These are phyloP conservation scores for Diarsia brunnea DNA, from an alignment of 2,888 invertebrate genomes.

Conservation along the genomic window DNA sequence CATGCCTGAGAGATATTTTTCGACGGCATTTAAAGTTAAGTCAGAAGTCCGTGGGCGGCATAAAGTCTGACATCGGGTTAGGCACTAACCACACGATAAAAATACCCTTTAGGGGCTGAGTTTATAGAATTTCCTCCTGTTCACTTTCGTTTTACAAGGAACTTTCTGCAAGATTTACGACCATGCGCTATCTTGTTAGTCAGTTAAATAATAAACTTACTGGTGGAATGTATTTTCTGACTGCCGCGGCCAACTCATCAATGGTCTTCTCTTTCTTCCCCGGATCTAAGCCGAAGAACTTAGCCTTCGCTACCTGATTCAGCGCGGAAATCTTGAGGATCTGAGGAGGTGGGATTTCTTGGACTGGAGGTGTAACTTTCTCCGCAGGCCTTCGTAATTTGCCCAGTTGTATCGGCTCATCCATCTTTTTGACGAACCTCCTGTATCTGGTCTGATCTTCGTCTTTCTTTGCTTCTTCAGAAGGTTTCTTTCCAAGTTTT, in stretches of 20 bases:
- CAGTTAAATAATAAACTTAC: conserved; percentile 72
- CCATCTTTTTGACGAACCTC: conserved; percentile 80
- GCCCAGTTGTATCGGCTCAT: conserved; percentile 85
- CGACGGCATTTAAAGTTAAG: no score
- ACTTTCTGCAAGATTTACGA: no score
- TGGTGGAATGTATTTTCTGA: conserved; percentile 87
- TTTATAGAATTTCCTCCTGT: no score
- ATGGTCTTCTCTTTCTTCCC: conserved; percentile 83
- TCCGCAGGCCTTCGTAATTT: conserved; percentile 83
- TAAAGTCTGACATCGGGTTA: no score
- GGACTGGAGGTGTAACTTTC: conserved; percentile 72
- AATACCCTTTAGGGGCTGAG: no score
- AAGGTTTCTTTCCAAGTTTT: conserved; percentile 82
- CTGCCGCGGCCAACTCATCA: conserved; percentile 85
- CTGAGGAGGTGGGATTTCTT: conserved; percentile 75
- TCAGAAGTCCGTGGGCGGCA: no score
- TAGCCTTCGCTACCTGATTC: conserved; percentile 86
- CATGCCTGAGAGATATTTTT: no score
- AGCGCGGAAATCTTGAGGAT: conserved; percentile 83
- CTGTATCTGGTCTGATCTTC: conserved; percentile 79
- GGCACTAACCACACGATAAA: no score
- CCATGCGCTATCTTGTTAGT: no score
- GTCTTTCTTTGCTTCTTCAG: conserved; percentile 80
- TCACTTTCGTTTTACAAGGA: no score
- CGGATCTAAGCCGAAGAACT: conserved; percentile 85